Conservation (phyloP, 2,113 vertebrate genomes). For the Triplophysa tibetana region DNA sequence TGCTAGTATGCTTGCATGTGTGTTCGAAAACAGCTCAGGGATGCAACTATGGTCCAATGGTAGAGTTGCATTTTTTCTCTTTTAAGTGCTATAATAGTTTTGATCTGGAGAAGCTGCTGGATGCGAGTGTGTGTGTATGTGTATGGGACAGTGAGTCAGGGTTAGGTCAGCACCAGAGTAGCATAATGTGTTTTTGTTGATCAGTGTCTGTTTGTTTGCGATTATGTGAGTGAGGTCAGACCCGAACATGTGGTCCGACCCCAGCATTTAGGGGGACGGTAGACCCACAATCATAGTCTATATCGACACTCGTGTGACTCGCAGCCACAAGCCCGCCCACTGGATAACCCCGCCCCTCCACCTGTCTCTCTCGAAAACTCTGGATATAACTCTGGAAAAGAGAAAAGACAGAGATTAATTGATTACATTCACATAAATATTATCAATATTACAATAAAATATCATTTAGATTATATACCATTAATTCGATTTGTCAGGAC, state of each 20-base stretch:
- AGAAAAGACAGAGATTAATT: background rate
- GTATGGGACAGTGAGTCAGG: background rate
- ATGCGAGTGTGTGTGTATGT: background rate
- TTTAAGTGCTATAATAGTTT: background rate
- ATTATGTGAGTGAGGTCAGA: conserved; percentile 60
- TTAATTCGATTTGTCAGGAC: too few species aligned
- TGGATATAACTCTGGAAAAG: conserved; percentile 93
- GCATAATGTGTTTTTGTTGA: conserved; percentile 47
- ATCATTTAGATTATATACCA: too few species aligned
- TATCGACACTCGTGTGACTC: conserved; percentile 80
- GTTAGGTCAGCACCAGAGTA: conserved; percentile 51
- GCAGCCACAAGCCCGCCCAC: conserved; percentile 78
- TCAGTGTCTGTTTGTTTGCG: conserved; percentile 41
- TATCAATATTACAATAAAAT: too few species aligned
- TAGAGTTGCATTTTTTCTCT: background rate
- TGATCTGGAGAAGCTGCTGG: conserved; percentile 10
- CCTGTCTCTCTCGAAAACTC: conserved; percentile 95
- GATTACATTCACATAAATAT: background rate
- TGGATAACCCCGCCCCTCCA: conserved; percentile 74
- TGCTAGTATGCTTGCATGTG: conserved; percentile 41
- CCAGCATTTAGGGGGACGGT: conserved; percentile 84
- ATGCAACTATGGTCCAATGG: conserved; percentile 11
- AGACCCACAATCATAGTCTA: conserved; percentile 89
- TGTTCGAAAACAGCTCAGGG: conserved; percentile 28
- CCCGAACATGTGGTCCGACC: conserved; percentile 81